Base-by-base conservation (phyloP, 2,797 vertebrate genomes). In the Muscicapa striata region DNA sequence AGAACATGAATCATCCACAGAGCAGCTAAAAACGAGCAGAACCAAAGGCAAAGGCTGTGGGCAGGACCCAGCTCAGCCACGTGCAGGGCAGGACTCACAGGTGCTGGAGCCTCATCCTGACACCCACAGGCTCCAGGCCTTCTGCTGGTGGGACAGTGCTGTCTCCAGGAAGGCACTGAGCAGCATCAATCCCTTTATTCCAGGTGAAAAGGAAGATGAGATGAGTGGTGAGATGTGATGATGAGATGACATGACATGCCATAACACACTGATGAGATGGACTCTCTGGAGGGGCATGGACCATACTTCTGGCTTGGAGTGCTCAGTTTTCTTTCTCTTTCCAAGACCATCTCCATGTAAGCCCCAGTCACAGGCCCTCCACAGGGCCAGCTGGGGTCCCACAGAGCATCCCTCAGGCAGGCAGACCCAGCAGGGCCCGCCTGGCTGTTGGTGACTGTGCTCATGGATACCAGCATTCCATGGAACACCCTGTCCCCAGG, bases 371-470 rank as follows among this genome's bases (percentile, higher is more conserved):
- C 9, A 30, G 11, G 20, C 10, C 9, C 27, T 49, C 9, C 52
- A 15, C 40, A 73, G 78, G 70, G 22, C 19, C 43, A 51, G 38
- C 27, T 10, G 20, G 22, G 30, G 34, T 15, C 26, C 18, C 8
- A 5, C 40, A 41, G 61, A 63, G 68, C 48, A 8, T 29, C 16
- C 48, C 24, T 69, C 36, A 14, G 2, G 3, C 34, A 61, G 75
- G 15, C 83, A 55, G 15, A 36, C 5, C 57, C 0, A 1, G 40
- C 76, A 82, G 30, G 57, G 54, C 52, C 51, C 0, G 0, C 20
- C 57, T 20, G 34, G 46, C 69, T 41, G 1, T 13, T 54, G 63
- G 72, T 6, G 21, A 6, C 48, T 0, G 0, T 7, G 10, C 20
- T 59, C 58, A 64, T 52, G 51, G 46, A 34, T 32, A 12, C 15